A percentile compares a stretch with the other conserved stretches of the same genome.
These are phyloP conservation scores for Bellardia bayeri DNA, from an alignment of 2,888 invertebrate species.

Conservation along the genomic window DNA sequence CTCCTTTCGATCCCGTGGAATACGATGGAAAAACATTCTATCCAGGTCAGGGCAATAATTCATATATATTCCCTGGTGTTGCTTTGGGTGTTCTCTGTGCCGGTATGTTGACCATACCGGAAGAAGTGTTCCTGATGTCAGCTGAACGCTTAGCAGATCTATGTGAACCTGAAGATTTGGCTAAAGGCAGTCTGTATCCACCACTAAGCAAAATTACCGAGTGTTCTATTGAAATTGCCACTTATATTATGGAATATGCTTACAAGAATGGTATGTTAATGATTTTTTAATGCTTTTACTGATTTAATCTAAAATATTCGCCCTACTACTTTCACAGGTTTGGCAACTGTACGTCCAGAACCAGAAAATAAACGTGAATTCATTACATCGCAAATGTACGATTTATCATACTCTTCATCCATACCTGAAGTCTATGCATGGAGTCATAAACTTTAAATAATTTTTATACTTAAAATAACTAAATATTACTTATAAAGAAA, in stretches of 20 bases:
- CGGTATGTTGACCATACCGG: conserved; percentile 94
- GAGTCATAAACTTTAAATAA: conserved; percentile 85
- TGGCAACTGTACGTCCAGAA: conserved; percentile 91
- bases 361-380: conserved; percentile 90
- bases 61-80: conserved; percentile 98
- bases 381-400: conserved; percentile 92
- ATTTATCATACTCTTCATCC: conserved; percentile 88
- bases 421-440: conserved; percentile 87
- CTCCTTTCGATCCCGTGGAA: conserved; percentile 95
- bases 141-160: conserved; percentile 93
- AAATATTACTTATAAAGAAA: conserved; percentile 4
- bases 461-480: neutral
- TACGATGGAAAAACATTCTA: conserved; percentile 91
- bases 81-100: conserved; percentile 95
- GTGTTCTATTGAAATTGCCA: conserved; percentile 95
- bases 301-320: conserved; percentile 17
- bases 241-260: conserved; percentile 91
- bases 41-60: conserved; percentile 99
- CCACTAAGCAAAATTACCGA: conserved; percentile 92
- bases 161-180: conserved; percentile 92
- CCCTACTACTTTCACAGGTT: conserved; percentile 84
- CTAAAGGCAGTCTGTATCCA: conserved; percentile 95
- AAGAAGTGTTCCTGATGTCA: conserved; percentile 95
- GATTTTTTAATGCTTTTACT: neutral
- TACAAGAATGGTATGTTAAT: conserved; percentile 88